Percentiles rank a stretch among this genome's conserved stretches.
phyloP scores from a whole-genome alignment of 2,113 vertebrate species.

The Erinaceus europaeus region DNA sequence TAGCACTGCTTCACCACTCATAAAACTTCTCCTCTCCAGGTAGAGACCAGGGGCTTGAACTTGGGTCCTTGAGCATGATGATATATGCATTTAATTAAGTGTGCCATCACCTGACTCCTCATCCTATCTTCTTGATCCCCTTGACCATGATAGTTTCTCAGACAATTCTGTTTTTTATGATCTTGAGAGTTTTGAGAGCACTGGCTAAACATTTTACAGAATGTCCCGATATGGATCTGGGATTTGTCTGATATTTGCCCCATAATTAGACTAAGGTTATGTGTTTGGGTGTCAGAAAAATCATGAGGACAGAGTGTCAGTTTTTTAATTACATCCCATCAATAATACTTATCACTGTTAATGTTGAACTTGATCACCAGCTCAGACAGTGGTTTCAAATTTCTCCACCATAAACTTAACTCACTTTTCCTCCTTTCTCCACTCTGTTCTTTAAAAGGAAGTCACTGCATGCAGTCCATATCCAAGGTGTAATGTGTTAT shows the following conservation, averaged over 20 bases:
- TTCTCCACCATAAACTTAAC: background rate
- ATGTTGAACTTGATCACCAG: background rate
- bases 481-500: background rate
- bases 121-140: background rate
- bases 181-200: background rate
- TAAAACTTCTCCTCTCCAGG: no score
- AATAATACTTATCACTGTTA: no score
- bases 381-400: background rate
- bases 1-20: no score
- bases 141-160: background rate
- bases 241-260: background rate
- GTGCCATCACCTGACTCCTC: no score
- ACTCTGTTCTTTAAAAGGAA: background rate
- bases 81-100: no score
- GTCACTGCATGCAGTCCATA: background rate
- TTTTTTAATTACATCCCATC: background rate
- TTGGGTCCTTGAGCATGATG: no score
- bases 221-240: background rate
- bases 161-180: background rate
- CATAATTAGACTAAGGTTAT: background rate
- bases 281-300: background rate
- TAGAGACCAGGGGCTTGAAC: no score
- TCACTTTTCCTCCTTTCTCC: no score
- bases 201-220: background rate
- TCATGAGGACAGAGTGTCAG: background rate